Conservation (phyloP, 2,888 invertebrate genomes). For the Phaedon cochleariae region DNA sequence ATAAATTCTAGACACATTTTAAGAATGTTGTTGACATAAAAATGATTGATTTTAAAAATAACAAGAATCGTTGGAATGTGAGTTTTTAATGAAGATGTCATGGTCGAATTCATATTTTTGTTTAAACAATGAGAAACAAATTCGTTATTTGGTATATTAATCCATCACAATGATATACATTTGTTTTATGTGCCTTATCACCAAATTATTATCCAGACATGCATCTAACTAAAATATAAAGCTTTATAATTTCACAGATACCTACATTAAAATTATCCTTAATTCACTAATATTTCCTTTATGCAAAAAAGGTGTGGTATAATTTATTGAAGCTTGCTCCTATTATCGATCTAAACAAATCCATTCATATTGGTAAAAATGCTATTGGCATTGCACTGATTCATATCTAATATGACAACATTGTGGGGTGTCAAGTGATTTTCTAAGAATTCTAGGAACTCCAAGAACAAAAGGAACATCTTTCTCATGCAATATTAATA, state of each 20-base stretch:
- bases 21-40: too few relatives aligned
- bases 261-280: constrained; percentile 21
- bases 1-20: too few relatives aligned
- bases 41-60: too few relatives aligned
- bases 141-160: constrained; percentile 4
- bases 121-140: background rate
- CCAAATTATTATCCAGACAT: constrained; percentile 50
- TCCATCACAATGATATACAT: constrained; percentile 25
- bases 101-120: too few relatives aligned
- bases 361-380: background rate
- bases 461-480: background rate
- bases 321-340: background rate
- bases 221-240: constrained; percentile 56
- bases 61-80: too few relatives aligned
- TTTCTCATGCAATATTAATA: background rate
- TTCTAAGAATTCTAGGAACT: background rate
- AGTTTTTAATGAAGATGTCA: background rate
- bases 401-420: background rate
- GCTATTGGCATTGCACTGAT: background rate
- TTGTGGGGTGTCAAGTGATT: background rate
- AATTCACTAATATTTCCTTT: background rate
- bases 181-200: constrained; percentile 54
- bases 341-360: background rate
- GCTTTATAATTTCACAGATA: constrained; percentile 50
- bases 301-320: background rate